phyloP scores from a whole-genome alignment of 2,797 vertebrate species.

The Sebastes trivittatus region DNA sequence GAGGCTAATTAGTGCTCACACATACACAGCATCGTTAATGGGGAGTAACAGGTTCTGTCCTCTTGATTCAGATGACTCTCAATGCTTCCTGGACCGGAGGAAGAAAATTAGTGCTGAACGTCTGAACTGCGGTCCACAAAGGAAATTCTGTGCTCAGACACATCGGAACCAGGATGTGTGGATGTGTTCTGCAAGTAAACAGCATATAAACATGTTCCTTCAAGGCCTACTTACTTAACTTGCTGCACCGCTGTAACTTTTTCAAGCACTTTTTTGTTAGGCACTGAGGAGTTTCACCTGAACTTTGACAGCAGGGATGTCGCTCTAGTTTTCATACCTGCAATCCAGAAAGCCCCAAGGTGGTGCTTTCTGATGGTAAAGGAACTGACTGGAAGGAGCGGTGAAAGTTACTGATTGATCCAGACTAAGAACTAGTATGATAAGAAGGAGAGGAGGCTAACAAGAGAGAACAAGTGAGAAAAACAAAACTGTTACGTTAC shows the following conservation, averaged over 20 bases:
- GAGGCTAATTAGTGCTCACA: constrained; percentile 80
- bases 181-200: not conserved
- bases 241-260: not conserved
- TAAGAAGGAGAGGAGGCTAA: not conserved
- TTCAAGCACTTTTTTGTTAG: not conserved
- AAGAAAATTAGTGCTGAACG: constrained; percentile 6
- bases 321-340: not conserved
- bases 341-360: not conserved
- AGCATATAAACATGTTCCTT: not conserved
- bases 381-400: not conserved
- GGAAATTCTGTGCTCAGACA: constrained; percentile 13
- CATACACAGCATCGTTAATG: constrained; percentile 62
- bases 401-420: not conserved
- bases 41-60: constrained; percentile 53
- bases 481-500: too few relatives aligned
- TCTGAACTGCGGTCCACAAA: constrained; percentile 15
- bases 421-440: not conserved
- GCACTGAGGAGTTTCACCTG: not conserved
- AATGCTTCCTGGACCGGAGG: constrained; percentile 42
- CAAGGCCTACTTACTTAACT: not conserved
- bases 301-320: not conserved
- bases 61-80: constrained; percentile 60
- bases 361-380: not conserved
- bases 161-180: not conserved
- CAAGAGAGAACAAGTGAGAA: not conserved